These are phyloP conservation scores for Diachasmimorpha longicaudata DNA, from an alignment of 1,140 invertebrate species.

Conservation along the genomic window DNA sequence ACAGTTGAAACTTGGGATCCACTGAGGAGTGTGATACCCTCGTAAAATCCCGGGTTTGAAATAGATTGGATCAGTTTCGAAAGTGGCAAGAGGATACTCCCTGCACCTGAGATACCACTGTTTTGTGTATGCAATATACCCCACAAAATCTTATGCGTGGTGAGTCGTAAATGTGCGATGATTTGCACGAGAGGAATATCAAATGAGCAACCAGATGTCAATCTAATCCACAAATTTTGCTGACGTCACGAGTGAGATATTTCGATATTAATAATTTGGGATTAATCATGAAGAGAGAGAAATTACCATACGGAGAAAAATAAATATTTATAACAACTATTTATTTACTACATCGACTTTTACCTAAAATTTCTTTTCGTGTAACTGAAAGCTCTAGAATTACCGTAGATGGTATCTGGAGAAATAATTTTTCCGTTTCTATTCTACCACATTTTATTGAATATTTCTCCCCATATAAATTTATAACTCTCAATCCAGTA, in stretches of 20 bases:
- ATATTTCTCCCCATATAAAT: too few relatives aligned
- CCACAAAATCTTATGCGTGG: not conserved
- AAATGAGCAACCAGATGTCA: not conserved
- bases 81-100: not conserved
- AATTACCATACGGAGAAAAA: too few relatives aligned
- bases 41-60: slow-evolving; percentile 22
- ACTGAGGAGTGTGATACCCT: slow-evolving; percentile 15
- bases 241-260: too few relatives aligned
- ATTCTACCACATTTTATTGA: too few relatives aligned
- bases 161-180: not conserved
- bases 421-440: too few relatives aligned
- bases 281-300: too few relatives aligned
- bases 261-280: not conserved
- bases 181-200: not conserved
- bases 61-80: slow-evolving; percentile 23
- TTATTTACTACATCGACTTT: too few relatives aligned
- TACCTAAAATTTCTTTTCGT: too few relatives aligned
- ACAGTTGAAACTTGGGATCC: slow-evolving; percentile 17
- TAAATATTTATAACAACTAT: too few relatives aligned
- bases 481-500: too few relatives aligned
- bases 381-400: too few relatives aligned
- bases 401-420: too few relatives aligned
- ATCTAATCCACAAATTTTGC: not conserved
- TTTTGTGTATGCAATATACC: not conserved
- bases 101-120: not conserved